Evolutionary conservation across 2,797 vertebrate species (phyloP), one percentile per base, ranked within the genome.

Genomic region (Cuculus canorus): DNA sequence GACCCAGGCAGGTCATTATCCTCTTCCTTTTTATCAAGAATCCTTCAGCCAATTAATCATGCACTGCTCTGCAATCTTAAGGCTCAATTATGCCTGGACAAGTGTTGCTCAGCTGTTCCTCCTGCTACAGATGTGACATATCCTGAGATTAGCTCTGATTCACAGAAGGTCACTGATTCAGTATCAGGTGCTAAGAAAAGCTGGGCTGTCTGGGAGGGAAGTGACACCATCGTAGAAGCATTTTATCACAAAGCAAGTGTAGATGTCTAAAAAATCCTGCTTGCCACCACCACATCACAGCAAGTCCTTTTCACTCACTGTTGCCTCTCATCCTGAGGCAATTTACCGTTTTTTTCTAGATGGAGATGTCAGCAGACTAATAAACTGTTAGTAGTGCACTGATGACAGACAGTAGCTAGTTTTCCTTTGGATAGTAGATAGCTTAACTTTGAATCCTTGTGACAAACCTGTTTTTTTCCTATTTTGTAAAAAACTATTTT

Each of bases 211-310:
- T 96, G 87, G 70, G 63, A 85, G 96, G 96, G 96, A 97, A 97
- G 96, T 97, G 96, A 97, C 93, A 94, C 92, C 96, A 96, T 93
- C 86, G 69, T 88, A 88, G 95, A 97, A 97, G 61, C 83, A 97
- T 96, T 97, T 98, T 97, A 97, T 98, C 97, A 70, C 90, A 56
- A 82, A 93, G 95, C 82, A 91, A 96, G 91, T 95, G 95, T 92
- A 87, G 93, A 97, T 93, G 85, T 96, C 97, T 96, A 88, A 97
- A 97, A 97, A 97, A 66, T 94, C 84, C 86, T 97, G 94, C 96
- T 94, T 86, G 97, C 97, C 95, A 96, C 96, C 97, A 97, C 96
- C 95, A 93, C 93, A 94, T 96, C 96, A 97, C 65, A 82, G 95
- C 94, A 97, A 75, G 75, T 57, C 64, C 91, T 96, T 95, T 95